phyloP scores from a whole-genome alignment of 2,113 vertebrate genomes.

The Lathamus discolor region DNA sequence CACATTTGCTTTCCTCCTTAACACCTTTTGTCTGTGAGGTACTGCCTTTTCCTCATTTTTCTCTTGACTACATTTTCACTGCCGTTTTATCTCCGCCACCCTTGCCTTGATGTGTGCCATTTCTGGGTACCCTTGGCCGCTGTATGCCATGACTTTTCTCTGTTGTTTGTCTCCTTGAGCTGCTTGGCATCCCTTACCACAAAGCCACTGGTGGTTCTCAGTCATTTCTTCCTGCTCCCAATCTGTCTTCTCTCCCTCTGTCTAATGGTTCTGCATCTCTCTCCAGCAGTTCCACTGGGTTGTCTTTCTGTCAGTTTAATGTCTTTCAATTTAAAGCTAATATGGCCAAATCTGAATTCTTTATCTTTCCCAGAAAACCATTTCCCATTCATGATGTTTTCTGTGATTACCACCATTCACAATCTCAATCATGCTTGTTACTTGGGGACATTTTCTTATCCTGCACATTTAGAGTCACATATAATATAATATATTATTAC shows the following conservation, averaged over 20 bases:
- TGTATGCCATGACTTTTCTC: neutral
- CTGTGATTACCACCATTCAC: neutral
- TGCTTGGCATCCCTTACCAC: neutral
- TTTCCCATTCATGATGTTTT: neutral
- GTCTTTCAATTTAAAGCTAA: neutral
- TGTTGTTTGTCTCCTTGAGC: neutral
- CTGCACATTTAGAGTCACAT: neutral
- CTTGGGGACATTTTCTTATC: neutral
- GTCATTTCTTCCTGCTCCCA: neutral
- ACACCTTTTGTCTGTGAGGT: neutral
- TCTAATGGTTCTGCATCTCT: neutral
- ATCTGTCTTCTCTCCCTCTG: neutral
- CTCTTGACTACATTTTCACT: neutral
- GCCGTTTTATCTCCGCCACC: neutral
- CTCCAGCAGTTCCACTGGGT: neutral
- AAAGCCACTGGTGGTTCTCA: neutral
- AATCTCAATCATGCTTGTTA: neutral
- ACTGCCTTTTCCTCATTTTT: neutral
- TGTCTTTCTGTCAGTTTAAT: constrained; percentile 13
- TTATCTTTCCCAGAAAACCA: neutral
- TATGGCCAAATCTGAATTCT: neutral
- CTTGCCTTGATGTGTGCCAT: neutral
- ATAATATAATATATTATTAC: neutral
- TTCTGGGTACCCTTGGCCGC: neutral
- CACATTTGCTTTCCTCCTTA: neutral